Base-by-base conservation (phyloP, 1,140 invertebrate genomes). In the Vanessa atalanta region DNA sequence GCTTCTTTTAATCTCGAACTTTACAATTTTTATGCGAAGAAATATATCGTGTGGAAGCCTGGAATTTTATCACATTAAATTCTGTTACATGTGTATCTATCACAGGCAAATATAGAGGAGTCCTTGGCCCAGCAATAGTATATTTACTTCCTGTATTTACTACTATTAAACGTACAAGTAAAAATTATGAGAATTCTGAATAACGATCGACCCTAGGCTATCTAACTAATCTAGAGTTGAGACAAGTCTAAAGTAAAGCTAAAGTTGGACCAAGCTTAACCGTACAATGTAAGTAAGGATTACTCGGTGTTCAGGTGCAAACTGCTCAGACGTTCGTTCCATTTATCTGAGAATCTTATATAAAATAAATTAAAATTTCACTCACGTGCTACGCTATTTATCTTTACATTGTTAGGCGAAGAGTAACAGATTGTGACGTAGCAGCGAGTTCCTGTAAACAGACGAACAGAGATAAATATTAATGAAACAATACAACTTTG, bases 281-380 rank as follows among this genome's bases (percentile, higher is more conserved):
- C 20, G 16, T 57, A 23, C 53, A 23, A 57, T 57, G 53, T 57
- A 57, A 57, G 16, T 23, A 13, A 57, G 20, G 53, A 15, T 53
- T 15, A 23, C 53, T 23, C 20, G 53, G 53, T 57, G 8, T 16
- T 57, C 53, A 57, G 53, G 53, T 57, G 53, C 8, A 8, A 23
- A 55, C 5, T 55, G 15, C 51, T 16, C 51, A 57, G 37, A 57
- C 53, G 20, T 14, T 26, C 53, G 23, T 57, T 26, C 20, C 53
- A 12, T 57, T 57, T 57, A 57, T 23, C 16, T 20, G 53, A 14
- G 53, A 23, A 20, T 20, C 53, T 57, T 26, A 57, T 57, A 57
- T 23, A 57, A 57, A 57, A 57, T 57, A 26, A 57, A 57, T 26
- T 57, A 57, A 57, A 57, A 57, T 57, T 57, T 16, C 20, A 57